Evolutionary conservation across 2,113 vertebrate species (phyloP), one percentile per base, ranked within the genome.

Genomic region (Zosterops lateralis): DNA sequence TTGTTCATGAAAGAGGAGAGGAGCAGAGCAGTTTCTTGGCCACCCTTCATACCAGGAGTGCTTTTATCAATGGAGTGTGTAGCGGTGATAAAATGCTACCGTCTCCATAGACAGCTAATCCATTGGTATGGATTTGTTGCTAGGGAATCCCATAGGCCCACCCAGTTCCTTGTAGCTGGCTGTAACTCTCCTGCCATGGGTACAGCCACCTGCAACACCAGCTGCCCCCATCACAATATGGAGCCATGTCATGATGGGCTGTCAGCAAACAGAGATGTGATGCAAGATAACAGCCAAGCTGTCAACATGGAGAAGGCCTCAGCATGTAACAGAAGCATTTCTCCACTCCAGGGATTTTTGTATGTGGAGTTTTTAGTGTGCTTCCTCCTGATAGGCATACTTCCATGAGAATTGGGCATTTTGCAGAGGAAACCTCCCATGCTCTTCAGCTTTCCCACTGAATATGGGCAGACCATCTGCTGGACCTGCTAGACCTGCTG

Each of bases 21-120:
- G n/a, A 80, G 28, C 28, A 8, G 47, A 77, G 70, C 10, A 0
- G 31, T 93, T 85, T 93, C 50, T 82, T 21, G 40, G 57, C 36
- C 44, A 73, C 51, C 51, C 51, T 62, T 93, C 72, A 25, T 84
- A 61, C 29, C 50, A 32, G 32, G 26, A 84, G 31, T 40, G n/a
- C 60, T 80, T 92, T 90, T 77, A 54, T 81, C 89, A 81, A 19
- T 74, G 53, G 57, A n/a, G 19, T 57, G 50, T 38, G 77, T 84
- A 82, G 58, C 38, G 58, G 36, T 73, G 66, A 92, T 95, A 89
- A 92, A 93, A 68, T 24, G 32, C 74, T 28, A 24, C 50, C 38
- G 10, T 73, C n/a, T 73, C 70, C 42, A 56, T 8, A 73, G 94
- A 72, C 91, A 91, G 87, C 47, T 90, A 95, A 91, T 93, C 92